Evolutionary conservation across 2,888 invertebrate genomes (phyloP).

Genomic region (Bimastos eiseni): DNA sequence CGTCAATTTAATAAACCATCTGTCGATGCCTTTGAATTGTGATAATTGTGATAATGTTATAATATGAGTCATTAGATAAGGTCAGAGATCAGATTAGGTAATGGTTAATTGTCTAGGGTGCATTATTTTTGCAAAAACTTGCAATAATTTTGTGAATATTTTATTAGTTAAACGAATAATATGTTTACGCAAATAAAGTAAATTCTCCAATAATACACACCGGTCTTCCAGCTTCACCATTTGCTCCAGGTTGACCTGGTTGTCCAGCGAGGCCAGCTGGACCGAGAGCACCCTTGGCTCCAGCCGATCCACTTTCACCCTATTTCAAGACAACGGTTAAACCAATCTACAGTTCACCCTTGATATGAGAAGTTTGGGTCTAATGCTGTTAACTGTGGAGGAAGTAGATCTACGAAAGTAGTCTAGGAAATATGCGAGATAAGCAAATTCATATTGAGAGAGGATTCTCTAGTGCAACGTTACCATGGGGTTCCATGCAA

Average conservation of each 20-base stretch:
- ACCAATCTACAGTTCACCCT: neutral
- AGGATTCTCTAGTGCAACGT: too few species aligned
- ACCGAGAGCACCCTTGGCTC: slow-evolving; percentile 41
- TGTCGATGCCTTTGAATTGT: too few species aligned
- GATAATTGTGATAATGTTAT: too few species aligned
- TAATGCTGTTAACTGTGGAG: neutral
- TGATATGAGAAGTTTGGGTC: neutral
- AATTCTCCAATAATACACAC: neutral
- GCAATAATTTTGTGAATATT: too few species aligned
- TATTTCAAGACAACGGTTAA: neutral
- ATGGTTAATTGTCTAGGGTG: too few species aligned
- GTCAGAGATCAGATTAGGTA: too few species aligned
- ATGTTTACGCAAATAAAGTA: neutral
- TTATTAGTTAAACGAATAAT: too few species aligned
- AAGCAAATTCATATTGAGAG: too few species aligned
- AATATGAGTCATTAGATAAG: too few species aligned
- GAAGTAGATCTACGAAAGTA: neutral
- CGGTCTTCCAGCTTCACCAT: slow-evolving; percentile 35
- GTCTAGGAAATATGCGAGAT: neutral
- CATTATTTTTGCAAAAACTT: too few species aligned
- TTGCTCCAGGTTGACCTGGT: slow-evolving; percentile 34
- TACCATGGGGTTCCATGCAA: too few species aligned
- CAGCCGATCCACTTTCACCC: slow-evolving; percentile 40
- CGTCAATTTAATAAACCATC: too few species aligned
- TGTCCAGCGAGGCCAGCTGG: slow-evolving; percentile 39